These are phyloP conservation scores for Toxonevra muliebris DNA, from an alignment of 2,888 invertebrate genomes.

Conservation along the genomic window DNA sequence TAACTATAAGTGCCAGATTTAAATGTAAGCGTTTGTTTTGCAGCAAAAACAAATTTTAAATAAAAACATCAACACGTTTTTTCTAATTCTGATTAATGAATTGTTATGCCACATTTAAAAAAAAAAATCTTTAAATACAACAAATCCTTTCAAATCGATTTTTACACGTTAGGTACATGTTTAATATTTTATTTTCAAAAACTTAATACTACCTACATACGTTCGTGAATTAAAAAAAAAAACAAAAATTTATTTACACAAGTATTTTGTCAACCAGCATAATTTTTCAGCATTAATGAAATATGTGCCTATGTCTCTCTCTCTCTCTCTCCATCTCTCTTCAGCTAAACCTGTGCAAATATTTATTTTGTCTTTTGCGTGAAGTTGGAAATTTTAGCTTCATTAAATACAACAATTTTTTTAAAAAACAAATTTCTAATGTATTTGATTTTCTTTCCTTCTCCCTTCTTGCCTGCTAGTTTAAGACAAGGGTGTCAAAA, in stretches of 20 bases:
- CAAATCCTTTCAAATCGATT: too few relatives aligned
- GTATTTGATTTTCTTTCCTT: background rate
- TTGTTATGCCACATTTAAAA: slow-evolving; percentile 8
- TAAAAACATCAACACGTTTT: background rate
- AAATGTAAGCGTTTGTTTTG: too few relatives aligned
- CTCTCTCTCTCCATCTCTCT: background rate
- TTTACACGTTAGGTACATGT: too few relatives aligned
- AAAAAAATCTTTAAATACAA: too few relatives aligned
- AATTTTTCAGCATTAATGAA: slow-evolving; percentile 44
- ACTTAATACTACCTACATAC: too few relatives aligned
- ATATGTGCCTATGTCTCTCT: background rate
- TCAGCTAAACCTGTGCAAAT: background rate
- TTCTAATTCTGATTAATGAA: slow-evolving; percentile 27
- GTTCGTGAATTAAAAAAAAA: too few relatives aligned
- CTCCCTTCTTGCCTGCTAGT: background rate
- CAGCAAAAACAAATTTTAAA: too few relatives aligned
- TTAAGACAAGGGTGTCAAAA: slow-evolving; percentile 40
- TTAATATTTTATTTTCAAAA: too few relatives aligned
- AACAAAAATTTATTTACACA: background rate
- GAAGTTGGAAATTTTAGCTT: slow-evolving; percentile 2
- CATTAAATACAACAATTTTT: background rate
- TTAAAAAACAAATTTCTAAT: background rate
- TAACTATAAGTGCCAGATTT: too few relatives aligned
- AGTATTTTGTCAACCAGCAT: slow-evolving; percentile 40
- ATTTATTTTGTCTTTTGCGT: slow-evolving; percentile 11